Evolutionary conservation across 1,140 invertebrate genomes (phyloP), one percentile per base, ranked within the genome.

Genomic region (Ruditapes philippinarum): DNA sequence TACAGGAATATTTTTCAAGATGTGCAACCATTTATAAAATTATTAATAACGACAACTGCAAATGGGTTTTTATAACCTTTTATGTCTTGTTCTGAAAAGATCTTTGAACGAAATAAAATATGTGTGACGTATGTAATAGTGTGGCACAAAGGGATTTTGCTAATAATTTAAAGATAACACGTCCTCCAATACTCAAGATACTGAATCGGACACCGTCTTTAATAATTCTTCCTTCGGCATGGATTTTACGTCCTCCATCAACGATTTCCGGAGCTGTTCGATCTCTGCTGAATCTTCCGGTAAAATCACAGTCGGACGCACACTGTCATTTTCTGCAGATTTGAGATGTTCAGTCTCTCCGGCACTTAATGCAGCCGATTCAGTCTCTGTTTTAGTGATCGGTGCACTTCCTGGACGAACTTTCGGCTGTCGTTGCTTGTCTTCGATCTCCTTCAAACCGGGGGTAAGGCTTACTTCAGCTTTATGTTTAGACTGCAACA

Each of bases 401-500:
- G 87, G 87, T 38, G 87, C 87, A 54, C 87, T 89, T 25, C 87
- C 87, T 22, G 87, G 87, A 9, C 87, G 78, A 11, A 42, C 42
- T 70, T 89, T 89, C 57, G 76, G 87, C 42, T 42, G n/a, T n/a
- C 78, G 42, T 40, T 88, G 28, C 40, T 82, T 68, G 28, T 82
- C 78, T 22, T 89, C 76, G n/a, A 80, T 73, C 70, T 89, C 79
- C 49, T 82, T 73, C 78, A 82, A 38, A 17, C 76, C 65, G 14
- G 87, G 87, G 5, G 78, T 68, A 3, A 89, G 51, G 60, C 36
- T 89, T 1, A 89, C 45, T 5, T 89, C 62, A 31, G 87, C 87
- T 22, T 89, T 89, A 38, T 89, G 78, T 33, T 89, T 89, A 5
- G 87, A 89, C 54, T 74, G 54, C 65, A 89, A 38, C 79, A 89